Percentiles rank a stretch among this genome's conserved stretches.
Conservation (phyloP, 2,888 invertebrate genomes). For the Cyclophora albipunctata region DNA sequence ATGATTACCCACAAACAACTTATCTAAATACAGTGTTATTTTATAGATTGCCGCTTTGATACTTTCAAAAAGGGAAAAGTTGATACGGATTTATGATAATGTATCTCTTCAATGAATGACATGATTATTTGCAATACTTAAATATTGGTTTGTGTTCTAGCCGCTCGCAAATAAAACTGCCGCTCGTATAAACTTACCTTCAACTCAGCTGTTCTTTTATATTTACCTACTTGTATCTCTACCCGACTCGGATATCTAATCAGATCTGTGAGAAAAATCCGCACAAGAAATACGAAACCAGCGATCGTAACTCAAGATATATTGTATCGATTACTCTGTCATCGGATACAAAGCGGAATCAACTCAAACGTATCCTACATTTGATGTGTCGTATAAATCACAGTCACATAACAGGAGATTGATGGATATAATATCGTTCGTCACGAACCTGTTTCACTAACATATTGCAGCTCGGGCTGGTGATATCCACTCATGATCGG, state of each 20-base stretch:
- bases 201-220: too few relatives aligned
- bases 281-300: slow-evolving; percentile 4
- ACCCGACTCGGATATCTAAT: too few relatives aligned
- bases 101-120: too few relatives aligned
- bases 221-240: too few relatives aligned
- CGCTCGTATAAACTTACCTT: too few relatives aligned
- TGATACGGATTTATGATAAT: slow-evolving; percentile 1
- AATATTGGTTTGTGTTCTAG: too few relatives aligned
- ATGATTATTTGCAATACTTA: too few relatives aligned
- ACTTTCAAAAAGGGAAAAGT: slow-evolving; percentile 9
- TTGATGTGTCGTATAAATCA: slow-evolving; percentile 30
- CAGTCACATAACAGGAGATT: slow-evolving; percentile 31
- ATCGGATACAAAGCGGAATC: slow-evolving; percentile 12
- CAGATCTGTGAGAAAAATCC: slow-evolving; percentile 3
- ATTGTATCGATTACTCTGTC: slow-evolving; percentile 12
- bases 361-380: slow-evolving; percentile 20
- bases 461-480: neutral
- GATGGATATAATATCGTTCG: slow-evolving; percentile 21
- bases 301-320: slow-evolving; percentile 9
- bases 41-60: slow-evolving; percentile 9
- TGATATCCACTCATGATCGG: neutral
- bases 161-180: too few relatives aligned
- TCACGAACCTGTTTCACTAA: slow-evolving; percentile 14
- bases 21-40: slow-evolving; percentile 31
- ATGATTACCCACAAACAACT: slow-evolving; percentile 37